Evolutionary conservation across 2,113 vertebrate genomes (phyloP).

Genomic region (Syngnathus scovelli): DNA sequence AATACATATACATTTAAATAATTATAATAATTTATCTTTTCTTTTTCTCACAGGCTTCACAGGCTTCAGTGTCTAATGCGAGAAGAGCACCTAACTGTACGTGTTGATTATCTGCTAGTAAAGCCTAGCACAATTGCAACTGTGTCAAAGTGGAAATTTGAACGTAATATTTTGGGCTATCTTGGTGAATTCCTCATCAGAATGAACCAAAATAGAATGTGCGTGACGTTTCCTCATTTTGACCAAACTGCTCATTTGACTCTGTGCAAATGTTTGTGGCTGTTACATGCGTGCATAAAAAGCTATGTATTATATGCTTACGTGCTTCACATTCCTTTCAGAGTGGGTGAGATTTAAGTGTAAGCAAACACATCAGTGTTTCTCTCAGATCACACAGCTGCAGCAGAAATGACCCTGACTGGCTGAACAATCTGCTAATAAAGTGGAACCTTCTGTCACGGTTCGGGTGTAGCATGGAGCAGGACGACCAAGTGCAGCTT

Average conservation of each 20-base stretch:
- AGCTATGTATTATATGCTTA: neutral
- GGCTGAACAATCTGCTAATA: neutral
- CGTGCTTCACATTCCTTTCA: conserved; percentile 26
- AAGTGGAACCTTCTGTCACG: neutral
- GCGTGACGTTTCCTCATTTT: conserved; percentile 6
- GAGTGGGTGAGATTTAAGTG: conserved; percentile 27
- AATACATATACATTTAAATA: too few relatives aligned
- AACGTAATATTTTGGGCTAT: neutral
- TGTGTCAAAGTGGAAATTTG: neutral
- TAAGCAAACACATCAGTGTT: conserved; percentile 14
- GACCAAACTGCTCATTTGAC: conserved; percentile 3
- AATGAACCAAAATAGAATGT: neutral
- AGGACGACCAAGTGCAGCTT: too few relatives aligned
- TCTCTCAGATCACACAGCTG: conserved; percentile 29
- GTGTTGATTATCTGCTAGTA: neutral
- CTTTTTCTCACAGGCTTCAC: neutral
- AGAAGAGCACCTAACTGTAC: neutral
- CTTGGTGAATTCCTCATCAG: neutral
- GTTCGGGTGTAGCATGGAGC: too few relatives aligned
- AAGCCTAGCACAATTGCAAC: neutral
- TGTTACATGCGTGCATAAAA: neutral
- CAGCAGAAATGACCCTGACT: neutral
- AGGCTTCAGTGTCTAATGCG: neutral
- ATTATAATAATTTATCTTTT: neutral
- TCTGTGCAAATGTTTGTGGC: neutral